Evolutionary conservation across 1,140 invertebrate genomes (phyloP).

Genomic region (Orussus abietinus): DNA sequence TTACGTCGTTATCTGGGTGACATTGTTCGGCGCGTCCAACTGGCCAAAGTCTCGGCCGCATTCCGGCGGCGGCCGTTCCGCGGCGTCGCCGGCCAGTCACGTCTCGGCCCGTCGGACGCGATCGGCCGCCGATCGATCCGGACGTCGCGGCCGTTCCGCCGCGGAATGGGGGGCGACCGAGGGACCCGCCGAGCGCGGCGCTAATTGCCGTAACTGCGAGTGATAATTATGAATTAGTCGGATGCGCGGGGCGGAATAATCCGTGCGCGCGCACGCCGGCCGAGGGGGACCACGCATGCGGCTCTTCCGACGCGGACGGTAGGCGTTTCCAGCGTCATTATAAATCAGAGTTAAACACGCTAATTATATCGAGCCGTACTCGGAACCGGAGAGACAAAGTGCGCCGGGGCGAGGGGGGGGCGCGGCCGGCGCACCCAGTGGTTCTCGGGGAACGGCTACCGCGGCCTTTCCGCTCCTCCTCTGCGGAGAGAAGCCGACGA

Average conservation of each 20-base stretch:
- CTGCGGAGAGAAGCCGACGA: too few species aligned
- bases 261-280: conserved; percentile 7
- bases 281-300: too few species aligned
- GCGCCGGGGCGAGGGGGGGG: conserved; percentile 13
- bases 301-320: conserved; percentile 32
- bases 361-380: conserved; percentile 39
- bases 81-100: conserved; percentile 1
- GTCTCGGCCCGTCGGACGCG: conserved; percentile 2
- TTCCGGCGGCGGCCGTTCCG: too few species aligned
- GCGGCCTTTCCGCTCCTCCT: too few species aligned
- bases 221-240: conserved; percentile 21
- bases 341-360: conserved; percentile 49
- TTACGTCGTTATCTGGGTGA: too few species aligned
- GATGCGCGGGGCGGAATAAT: neutral
- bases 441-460: too few species aligned
- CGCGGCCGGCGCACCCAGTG: conserved; percentile 9
- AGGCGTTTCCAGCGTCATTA: conserved; percentile 47
- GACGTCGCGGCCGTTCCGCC: too few species aligned
- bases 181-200: neutral
- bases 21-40: too few species aligned
- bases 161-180: too few species aligned
- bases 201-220: conserved; percentile 16
- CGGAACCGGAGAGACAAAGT: neutral
- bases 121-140: too few species aligned
- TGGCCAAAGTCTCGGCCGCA: too few species aligned